Base-by-base conservation (phyloP, 2,888 invertebrate genomes). In the Hirtodrosophila confusa region DNA sequence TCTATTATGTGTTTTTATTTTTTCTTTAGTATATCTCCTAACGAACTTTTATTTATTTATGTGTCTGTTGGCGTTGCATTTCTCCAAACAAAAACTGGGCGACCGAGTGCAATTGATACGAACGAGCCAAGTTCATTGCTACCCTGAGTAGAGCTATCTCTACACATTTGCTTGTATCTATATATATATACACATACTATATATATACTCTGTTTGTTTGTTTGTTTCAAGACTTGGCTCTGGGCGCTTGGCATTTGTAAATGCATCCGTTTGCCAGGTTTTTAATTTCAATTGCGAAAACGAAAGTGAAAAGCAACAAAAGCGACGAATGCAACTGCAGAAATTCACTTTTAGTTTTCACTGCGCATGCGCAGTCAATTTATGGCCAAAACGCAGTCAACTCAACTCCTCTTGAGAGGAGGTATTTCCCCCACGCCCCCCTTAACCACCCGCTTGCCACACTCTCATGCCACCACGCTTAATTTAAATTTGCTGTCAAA, bases 201-300 rank as follows among this genome's bases (percentile, higher is more conserved):
- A 24, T 53, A 12, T 17, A 24, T 48, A n/a, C 31, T 40, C 10
- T 54, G n/a, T 73, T 5, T 54, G 29, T 37, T 24, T 56, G 12
- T 40, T 31, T 39, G 48, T 45, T 35, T 27, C 12, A 58, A 27
- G 37, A 35, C 37, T 56, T 71, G 54, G 55, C 63, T 53, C 8
- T 56, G 41, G 39, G 61, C 54, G 43, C 49, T 78, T 69, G 80
- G 73, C 78, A 78, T 54, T 82, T 82, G 74, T 70, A 68, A 71
- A 69, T 83, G 87, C 84, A 84, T 84, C 84, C 84, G 84, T 82
- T 84, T 85, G 84, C 84, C 86, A 87, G 87, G 84, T 87, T 76
- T 84, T 82, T 76, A 85, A 78, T 84, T 84, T 76, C 84, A 75
- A 80, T 69, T 80, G 85, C 80, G 71, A 84, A 82, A 84, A 85